Conservation (phyloP, 2,113 vertebrate genomes). For the Xenus cinereus region DNA sequence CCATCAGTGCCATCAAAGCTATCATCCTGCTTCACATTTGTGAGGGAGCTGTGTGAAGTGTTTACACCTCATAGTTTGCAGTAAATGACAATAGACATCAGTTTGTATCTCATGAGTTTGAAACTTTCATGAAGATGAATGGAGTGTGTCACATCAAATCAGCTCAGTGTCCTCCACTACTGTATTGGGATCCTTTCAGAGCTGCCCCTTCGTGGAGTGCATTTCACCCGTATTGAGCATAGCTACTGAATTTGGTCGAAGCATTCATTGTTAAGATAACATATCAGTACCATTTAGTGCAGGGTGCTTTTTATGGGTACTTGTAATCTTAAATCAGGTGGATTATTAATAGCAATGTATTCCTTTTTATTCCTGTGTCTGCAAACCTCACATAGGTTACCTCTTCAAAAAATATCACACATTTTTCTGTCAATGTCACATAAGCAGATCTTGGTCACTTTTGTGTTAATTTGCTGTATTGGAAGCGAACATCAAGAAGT, state of each 20-base stretch:
- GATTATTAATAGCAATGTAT: background rate
- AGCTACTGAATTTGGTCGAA: background rate
- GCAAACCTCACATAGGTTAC: background rate
- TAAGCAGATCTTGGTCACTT: background rate
- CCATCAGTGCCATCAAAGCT: conserved; percentile 47
- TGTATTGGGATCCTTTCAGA: background rate
- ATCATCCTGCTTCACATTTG: background rate
- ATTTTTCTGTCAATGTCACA: background rate
- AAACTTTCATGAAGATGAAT: conserved; percentile 63
- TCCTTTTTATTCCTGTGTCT: background rate
- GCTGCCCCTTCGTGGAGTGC: background rate
- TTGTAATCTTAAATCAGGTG: background rate
- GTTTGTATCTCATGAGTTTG: conserved; percentile 35
- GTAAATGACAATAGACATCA: conserved; percentile 42
- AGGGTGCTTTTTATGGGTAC: background rate
- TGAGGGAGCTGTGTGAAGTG: background rate
- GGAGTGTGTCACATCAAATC: conserved; percentile 45
- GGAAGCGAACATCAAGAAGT: background rate
- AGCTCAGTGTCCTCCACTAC: background rate
- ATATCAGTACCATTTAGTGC: background rate
- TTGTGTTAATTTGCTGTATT: background rate
- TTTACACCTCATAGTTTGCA: conserved; percentile 26
- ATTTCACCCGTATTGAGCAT: background rate
- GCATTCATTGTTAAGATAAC: background rate
- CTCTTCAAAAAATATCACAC: background rate